Evolutionary conservation across 2,888 invertebrate genomes (phyloP).

Genomic region (Seira sanloemensis): DNA sequence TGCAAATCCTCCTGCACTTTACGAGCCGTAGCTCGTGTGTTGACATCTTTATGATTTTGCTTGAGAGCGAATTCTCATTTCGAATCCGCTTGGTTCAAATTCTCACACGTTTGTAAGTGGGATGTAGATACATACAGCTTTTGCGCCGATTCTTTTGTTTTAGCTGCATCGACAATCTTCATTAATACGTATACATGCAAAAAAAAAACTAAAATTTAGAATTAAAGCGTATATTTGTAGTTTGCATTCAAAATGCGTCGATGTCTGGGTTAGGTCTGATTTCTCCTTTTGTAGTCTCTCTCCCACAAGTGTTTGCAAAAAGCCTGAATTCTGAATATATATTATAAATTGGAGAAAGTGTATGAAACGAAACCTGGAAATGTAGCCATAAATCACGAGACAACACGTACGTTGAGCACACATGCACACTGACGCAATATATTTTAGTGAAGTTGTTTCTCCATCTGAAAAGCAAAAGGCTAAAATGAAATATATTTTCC

Average conservation of each 20-base stretch:
- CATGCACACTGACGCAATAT: slow-evolving; percentile 1
- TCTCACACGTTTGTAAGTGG: not conserved
- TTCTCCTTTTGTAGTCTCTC: not conserved
- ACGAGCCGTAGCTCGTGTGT: not conserved
- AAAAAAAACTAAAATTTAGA: no score
- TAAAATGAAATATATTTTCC: slow-evolving; percentile 17
- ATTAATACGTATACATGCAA: no score
- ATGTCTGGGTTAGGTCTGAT: not conserved
- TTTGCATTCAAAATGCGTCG: slow-evolving; percentile 5
- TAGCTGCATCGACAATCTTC: not conserved
- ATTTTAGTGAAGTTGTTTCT: slow-evolving; percentile 10
- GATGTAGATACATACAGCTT: not conserved
- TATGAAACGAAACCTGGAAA: slow-evolving; percentile 9
- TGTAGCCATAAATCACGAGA: slow-evolving; percentile 2
- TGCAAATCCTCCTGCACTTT: not conserved
- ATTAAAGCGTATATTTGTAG: no score
- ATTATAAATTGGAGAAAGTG: slow-evolving; percentile 1
- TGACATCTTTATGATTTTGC: slow-evolving; percentile 12
- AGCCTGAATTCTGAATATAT: not conserved
- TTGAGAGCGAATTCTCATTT: not conserved
- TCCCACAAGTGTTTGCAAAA: slow-evolving; percentile 11
- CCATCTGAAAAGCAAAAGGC: not conserved
- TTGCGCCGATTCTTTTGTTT: not conserved
- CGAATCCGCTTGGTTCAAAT: not conserved
- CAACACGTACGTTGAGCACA: slow-evolving; percentile 13